Evolutionary conservation across 2,888 invertebrate genomes (phyloP).

Genomic region (Pimpla rufipes): DNA sequence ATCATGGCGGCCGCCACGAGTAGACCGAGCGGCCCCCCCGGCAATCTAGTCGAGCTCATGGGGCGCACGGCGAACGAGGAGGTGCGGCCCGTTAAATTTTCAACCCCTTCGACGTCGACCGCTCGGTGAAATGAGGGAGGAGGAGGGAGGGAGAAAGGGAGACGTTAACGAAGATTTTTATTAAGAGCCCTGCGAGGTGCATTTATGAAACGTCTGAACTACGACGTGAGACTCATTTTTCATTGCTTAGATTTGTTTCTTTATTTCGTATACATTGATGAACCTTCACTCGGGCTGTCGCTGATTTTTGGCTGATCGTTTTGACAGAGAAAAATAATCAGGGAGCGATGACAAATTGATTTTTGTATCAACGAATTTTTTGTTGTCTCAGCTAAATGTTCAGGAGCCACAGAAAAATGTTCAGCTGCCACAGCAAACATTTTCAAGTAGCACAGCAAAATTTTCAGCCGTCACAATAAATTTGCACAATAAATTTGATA

Average conservation of each 20-base stretch:
- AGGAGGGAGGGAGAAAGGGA: conserved; percentile 37
- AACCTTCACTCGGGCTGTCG: not conserved
- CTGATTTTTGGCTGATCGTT: not conserved
- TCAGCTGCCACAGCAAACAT: too few relatives aligned
- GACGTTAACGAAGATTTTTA: conserved; percentile 64
- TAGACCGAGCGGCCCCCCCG: conserved; percentile 11
- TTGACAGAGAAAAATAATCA: too few relatives aligned
- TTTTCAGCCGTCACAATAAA: too few relatives aligned
- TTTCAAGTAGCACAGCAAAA: too few relatives aligned
- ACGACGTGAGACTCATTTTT: conserved; percentile 45
- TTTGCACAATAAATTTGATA: too few relatives aligned
- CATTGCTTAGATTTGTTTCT: conserved; percentile 30
- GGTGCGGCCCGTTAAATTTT: conserved; percentile 39
- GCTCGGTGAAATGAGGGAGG: conserved; percentile 33
- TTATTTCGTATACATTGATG: not conserved
- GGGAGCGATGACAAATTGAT: too few relatives aligned
- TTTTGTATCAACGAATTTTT: too few relatives aligned
- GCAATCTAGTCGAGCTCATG: conserved; percentile 12
- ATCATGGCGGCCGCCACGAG: conserved; percentile 54
- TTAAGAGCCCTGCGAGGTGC: conserved; percentile 21
- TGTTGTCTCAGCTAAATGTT: too few relatives aligned
- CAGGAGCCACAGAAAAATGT: too few relatives aligned
- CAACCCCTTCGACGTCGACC: conserved; percentile 51
- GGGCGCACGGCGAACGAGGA: not conserved
- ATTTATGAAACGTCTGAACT: conserved; percentile 24